phyloP scores from a whole-genome alignment of 2,113 vertebrate genomes.

The Raja brachyura region DNA sequence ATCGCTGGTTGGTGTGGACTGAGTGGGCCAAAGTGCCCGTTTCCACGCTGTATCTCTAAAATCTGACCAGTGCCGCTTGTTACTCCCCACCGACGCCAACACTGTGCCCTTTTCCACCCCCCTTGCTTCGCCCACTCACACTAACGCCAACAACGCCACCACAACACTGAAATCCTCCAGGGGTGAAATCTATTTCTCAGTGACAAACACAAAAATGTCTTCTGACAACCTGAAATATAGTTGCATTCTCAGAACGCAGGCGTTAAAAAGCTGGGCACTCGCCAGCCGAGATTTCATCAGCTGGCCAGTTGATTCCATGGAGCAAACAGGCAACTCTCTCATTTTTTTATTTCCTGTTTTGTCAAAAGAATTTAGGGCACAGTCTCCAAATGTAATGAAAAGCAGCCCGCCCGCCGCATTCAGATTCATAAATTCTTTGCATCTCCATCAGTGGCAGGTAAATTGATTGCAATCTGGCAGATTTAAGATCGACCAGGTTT shows the following conservation, averaged over 20 bases:
- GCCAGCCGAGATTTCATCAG: neutral
- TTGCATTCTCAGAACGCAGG: neutral
- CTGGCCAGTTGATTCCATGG: neutral
- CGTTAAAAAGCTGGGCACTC: neutral
- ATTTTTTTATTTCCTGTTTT: neutral
- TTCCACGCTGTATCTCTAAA: too few relatives aligned
- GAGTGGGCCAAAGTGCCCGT: too few relatives aligned
- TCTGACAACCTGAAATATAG: neutral
- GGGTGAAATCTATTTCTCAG: neutral
- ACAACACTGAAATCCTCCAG: neutral
- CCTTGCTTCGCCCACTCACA: neutral
- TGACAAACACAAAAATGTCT: neutral
- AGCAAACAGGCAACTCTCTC: neutral
- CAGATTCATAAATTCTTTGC: neutral
- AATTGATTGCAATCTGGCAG: conserved; percentile 30
- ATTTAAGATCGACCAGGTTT: neutral
- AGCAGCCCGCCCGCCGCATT: neutral
- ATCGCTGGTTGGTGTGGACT: too few relatives aligned
- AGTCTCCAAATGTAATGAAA: conserved; percentile 11
- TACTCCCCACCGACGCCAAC: neutral
- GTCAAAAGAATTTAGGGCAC: conserved; percentile 10
- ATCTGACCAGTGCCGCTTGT: too few relatives aligned
- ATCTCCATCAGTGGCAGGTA: neutral
- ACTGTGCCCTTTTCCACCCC: too few relatives aligned
- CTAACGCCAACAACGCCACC: neutral